These are phyloP conservation scores for Pantherophis guttatus DNA, from an alignment of 2,113 vertebrate species.

Conservation along the genomic window DNA sequence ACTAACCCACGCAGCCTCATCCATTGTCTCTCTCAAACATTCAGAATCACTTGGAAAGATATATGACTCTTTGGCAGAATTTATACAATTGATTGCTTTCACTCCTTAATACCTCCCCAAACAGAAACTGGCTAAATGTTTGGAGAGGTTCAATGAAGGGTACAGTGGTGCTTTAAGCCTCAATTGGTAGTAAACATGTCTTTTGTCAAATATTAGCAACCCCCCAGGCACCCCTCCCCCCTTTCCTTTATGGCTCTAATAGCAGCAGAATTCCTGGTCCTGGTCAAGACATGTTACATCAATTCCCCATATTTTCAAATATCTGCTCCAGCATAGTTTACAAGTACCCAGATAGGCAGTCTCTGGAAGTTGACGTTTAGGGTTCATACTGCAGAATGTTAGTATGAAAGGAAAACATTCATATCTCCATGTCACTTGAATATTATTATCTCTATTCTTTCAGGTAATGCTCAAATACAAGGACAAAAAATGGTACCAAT, in stretches of 20 bases:
- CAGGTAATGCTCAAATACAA: conserved; percentile 98
- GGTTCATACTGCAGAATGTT: neutral
- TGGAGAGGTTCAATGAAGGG: neutral
- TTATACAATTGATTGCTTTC: neutral
- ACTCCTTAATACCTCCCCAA: neutral
- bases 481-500: conserved; percentile 99
- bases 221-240: neutral
- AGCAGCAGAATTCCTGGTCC: neutral
- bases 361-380: neutral
- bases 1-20: neutral
- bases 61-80: neutral
- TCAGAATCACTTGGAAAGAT: neutral
- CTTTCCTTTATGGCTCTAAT: neutral
- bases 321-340: neutral
- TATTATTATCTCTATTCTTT: conserved; percentile 7
- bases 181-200: neutral
- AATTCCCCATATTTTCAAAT: neutral
- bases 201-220: neutral
- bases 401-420: neutral
- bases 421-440: neutral
- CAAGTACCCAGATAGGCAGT: neutral
- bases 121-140: neutral
- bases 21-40: neutral
- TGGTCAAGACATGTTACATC: neutral
- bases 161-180: neutral